phyloP scores from a whole-genome alignment of 2,888 invertebrate genomes.

The Proisotoma minuta region DNA sequence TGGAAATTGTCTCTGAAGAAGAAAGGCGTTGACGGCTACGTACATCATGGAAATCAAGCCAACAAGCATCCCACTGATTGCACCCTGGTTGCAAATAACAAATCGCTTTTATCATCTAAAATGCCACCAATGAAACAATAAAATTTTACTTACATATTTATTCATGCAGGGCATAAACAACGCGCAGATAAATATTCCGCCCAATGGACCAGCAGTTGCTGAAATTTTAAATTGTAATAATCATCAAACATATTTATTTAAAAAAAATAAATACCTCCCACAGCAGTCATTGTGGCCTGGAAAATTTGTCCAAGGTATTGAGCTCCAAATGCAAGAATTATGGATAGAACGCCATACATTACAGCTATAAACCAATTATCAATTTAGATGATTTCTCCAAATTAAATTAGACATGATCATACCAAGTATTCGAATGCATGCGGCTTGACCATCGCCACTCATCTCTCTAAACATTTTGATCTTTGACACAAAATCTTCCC shows the following conservation, averaged over 20 bases:
- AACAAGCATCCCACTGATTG: slow-evolving; percentile 26
- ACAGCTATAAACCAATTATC: slow-evolving; percentile 19
- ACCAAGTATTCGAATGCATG: no score
- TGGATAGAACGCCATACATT: slow-evolving; percentile 36
- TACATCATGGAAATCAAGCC: slow-evolving; percentile 29
- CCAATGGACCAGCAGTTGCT: slow-evolving; percentile 27
- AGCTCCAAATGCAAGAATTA: slow-evolving; percentile 33
- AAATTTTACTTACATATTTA: slow-evolving; percentile 25
- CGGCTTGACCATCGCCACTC: slow-evolving; percentile 49
- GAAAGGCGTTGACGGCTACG: slow-evolving; percentile 20
- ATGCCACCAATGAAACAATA: background rate
- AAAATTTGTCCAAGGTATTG: slow-evolving; percentile 38
- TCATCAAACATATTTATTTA: no score
- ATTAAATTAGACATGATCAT: background rate
- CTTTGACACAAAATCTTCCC: slow-evolving; percentile 39
- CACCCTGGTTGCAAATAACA: slow-evolving; percentile 26
- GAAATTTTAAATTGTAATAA: background rate
- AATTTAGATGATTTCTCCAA: background rate
- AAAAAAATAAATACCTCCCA: slow-evolving; percentile 25
- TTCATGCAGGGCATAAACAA: slow-evolving; percentile 44
- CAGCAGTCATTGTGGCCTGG: slow-evolving; percentile 30
- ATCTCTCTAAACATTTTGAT: slow-evolving; percentile 65
- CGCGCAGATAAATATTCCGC: slow-evolving; percentile 39
- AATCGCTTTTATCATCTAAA: background rate
- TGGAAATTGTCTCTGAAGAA: slow-evolving; percentile 12